Evolutionary conservation across 2,113 vertebrate species (phyloP), one percentile per base, ranked within the genome.

Genomic region (Brachypteracias leptosomus): DNA sequence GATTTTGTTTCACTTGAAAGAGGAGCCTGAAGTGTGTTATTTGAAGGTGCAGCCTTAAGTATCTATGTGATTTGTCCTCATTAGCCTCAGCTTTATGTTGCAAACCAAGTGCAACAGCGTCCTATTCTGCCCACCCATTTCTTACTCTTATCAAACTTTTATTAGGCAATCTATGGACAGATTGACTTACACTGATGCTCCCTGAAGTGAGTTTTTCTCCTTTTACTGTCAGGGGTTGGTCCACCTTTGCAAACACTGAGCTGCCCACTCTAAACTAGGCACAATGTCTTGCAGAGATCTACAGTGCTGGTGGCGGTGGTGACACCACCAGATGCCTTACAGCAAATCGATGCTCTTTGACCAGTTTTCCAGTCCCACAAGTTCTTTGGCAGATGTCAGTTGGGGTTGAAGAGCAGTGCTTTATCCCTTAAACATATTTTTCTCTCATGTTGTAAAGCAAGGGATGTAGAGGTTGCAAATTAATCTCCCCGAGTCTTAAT

Each of bases 351-450:
- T 58, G 52, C 62, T 54, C 26, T 77, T 63, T 40, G 59, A 49
- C 15, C 35, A 22, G 58, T 59, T 80, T 58, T 31, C 47, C n/a
- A 7, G n/a, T 55, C 74, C 62, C 68, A 76, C 77, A 63, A 58
- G 68, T 73, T 63, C 82, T 47, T 92, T 38, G 24, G 33, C 58
- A 92, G 95, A 85, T 28, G 18, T 85, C 92, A 90, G 38, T 44
- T 49, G 38, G 47, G 73, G n/a, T 36, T 51, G 77, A 35, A 84
- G 73, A 62, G 52, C 67, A 31, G 3, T 0, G 7, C 52, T 84
- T 90, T 76, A 94, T 85, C 92, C 92, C 59, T 85, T 63, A 26
- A 90, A 80, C 40, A 21, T 68, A 73, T 77, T 88, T 84, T 76
- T 72, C 73, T 58, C 73, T 40, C n/a, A 36, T 29, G 11, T 59